Conservation (phyloP, 2,113 vertebrate species). For the Harpagus bidentatus region DNA sequence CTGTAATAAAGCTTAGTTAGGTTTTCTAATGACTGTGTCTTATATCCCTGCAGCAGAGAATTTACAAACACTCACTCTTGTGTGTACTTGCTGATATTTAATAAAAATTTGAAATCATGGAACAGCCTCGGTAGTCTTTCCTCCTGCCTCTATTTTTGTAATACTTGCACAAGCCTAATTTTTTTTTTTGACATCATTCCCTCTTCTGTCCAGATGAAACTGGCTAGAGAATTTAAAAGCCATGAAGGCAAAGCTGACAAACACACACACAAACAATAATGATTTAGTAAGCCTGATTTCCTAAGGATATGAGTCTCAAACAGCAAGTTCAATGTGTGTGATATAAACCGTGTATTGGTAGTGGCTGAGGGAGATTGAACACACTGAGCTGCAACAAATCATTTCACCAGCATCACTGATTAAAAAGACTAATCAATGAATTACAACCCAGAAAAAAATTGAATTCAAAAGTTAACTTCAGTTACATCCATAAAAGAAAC, state of each 20-base stretch:
- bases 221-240: neutral
- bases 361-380: neutral
- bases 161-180: neutral
- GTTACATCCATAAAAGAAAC: neutral
- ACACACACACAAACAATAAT: neutral
- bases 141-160: neutral
- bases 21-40: neutral
- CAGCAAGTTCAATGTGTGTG: neutral
- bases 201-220: neutral
- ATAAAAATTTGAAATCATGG: neutral
- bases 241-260: neutral
- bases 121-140: neutral
- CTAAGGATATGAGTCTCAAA: neutral
- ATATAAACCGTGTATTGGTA: neutral
- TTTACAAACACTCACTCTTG: neutral
- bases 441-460: neutral
- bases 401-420: neutral
- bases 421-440: neutral
- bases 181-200: neutral
- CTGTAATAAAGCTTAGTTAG: neutral
- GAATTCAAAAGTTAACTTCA: neutral
- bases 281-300: neutral
- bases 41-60: neutral
- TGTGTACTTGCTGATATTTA: neutral
- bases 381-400: neutral